phyloP scores from a whole-genome alignment of 92 coral and sea anemone genomes.

The Hydrozoanthus gracilis region DNA sequence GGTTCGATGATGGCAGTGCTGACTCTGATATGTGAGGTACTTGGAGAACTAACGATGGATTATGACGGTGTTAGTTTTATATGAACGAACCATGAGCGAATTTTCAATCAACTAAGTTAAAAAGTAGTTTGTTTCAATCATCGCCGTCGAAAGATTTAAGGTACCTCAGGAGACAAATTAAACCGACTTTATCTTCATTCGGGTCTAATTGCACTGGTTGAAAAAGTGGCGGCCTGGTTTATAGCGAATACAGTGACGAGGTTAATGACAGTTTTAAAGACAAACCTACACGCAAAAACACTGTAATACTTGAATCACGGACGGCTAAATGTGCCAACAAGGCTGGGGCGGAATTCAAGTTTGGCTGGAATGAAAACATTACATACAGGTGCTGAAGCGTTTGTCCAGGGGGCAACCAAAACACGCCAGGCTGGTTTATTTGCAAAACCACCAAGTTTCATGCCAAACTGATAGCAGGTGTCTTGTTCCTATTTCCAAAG shows the following conservation, averaged over 20 bases:
- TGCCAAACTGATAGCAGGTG: too few species aligned
- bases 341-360: too few species aligned
- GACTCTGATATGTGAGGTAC: background rate
- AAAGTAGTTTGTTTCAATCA: conserved; percentile 1
- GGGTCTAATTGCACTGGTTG: conserved; percentile 10
- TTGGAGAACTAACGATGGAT: background rate
- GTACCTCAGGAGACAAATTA: conserved; percentile 5
- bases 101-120: background rate
- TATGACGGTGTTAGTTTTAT: background rate
- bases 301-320: background rate
- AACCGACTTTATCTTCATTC: background rate
- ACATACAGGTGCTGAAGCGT: too few species aligned
- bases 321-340: background rate
- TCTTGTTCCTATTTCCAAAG: too few species aligned
- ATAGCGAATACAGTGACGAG: conserved; percentile 15
- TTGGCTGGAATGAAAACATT: too few species aligned
- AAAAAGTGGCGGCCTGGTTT: conserved; percentile 13
- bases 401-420: too few species aligned
- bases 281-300: background rate
- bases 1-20: too few species aligned
- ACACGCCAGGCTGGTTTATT: too few species aligned
- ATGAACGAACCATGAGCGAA: background rate
- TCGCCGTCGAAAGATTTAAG: conserved; percentile 6
- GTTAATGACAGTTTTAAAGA: background rate
- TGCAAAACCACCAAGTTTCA: too few species aligned